Evolutionary conservation across 2,888 invertebrate species (phyloP).

Genomic region (Anticlea derivata): DNA sequence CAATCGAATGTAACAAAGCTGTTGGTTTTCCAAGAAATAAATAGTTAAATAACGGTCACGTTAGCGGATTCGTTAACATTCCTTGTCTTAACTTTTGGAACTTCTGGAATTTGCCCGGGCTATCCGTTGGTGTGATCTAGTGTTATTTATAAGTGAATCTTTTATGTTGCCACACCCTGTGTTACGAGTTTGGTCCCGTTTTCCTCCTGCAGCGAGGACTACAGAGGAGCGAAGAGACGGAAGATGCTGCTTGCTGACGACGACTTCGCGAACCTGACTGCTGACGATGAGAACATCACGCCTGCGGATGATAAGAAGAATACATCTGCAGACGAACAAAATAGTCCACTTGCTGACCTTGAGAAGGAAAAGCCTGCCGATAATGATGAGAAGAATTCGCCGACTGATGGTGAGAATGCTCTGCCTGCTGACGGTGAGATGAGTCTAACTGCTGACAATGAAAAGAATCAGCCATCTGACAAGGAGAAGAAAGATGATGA

Average conservation of each 20-base stretch:
- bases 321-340: neutral
- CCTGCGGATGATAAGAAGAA: neutral
- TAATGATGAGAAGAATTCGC: neutral
- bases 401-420: neutral
- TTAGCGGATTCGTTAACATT: too few relatives aligned
- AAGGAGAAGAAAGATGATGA: neutral
- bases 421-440: neutral
- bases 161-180: neutral
- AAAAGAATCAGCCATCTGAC: neutral
- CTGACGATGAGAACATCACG: neutral
- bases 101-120: too few relatives aligned
- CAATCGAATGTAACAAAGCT: too few relatives aligned
- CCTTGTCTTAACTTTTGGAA: too few relatives aligned
- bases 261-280: neutral
- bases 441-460: neutral
- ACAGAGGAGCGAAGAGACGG: constrained; percentile 11
- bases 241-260: neutral
- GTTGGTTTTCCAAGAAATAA: too few relatives aligned
- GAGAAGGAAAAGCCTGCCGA: neutral
- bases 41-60: too few relatives aligned
- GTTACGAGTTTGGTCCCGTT: constrained; percentile 12
- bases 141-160: neutral
- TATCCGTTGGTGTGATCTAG: neutral
- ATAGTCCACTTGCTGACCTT: too few relatives aligned
- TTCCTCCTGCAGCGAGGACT: constrained; percentile 17